Base-by-base conservation (phyloP, 2,113 vertebrate genomes). In the Otus sunia region DNA sequence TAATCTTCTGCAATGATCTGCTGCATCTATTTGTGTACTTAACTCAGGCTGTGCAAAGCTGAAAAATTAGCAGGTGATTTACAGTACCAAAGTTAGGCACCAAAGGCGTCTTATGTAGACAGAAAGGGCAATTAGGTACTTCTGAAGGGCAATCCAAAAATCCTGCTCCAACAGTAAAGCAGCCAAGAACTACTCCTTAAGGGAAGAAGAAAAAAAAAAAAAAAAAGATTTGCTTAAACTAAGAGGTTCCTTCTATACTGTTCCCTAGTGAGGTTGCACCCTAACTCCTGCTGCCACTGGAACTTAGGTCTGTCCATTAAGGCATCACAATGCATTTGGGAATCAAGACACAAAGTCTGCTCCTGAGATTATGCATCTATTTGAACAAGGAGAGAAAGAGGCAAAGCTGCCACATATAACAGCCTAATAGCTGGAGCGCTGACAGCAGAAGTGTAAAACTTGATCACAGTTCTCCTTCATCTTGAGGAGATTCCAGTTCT, bases 1-100 rank as follows among this genome's bases (percentile, higher is more conserved):
- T 90, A 66, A 97, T 82, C 60, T 87, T 81, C 52, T 58, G 20
- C 43, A 82, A 26, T 13, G 36, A 71, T 45, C 47, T 67, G n/a
- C 32, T 92, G 52, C 56, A 67, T 66, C 34, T 90, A 53, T 77
- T 81, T 78, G 85, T 85, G 73, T 55, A 82, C 56, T 75, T 85
- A 84, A 77, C 59, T 91, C 37, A 85, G 77, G 37, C 37, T 2
- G 12, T 68, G 69, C 66, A 94, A 95, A 94, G 81, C 69, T 86
- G 74, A 96, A 94, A 95, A 96, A 93, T 94, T 85, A 94, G 62
- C 66, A 79, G 69, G 77, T 88, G 69, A 90, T 93, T 95, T 90
- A 85, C 74, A 56, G 74, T 75, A 75, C 68, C 74, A 75, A 86
- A 94, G 77, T 82, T 71, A 85, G 88, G 64, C 19, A 81, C 47